Percentiles rank a stretch among this genome's conserved stretches.
phyloP scores from a whole-genome alignment of 1,140 invertebrate genomes.

The Chrysopa pallens region DNA sequence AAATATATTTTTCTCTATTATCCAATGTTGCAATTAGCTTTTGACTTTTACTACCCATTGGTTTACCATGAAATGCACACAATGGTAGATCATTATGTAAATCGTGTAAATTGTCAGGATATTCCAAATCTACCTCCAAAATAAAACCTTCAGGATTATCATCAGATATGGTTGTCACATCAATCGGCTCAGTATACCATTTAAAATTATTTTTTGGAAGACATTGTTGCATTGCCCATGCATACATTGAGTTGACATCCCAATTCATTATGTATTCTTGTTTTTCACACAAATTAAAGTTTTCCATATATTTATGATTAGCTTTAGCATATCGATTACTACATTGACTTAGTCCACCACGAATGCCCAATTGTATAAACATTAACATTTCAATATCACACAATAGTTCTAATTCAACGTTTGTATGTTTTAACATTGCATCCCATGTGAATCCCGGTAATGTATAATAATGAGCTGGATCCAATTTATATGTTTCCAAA shows the following conservation, averaged over 20 bases:
- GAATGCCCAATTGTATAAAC: background rate
- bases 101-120: slow-evolving; percentile 12
- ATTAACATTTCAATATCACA: background rate
- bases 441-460: background rate
- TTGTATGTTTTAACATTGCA: background rate
- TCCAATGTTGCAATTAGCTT: slow-evolving; percentile 3
- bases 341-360: background rate
- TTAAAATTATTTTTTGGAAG: background rate
- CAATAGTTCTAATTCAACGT: background rate
- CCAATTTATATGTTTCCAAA: slow-evolving; percentile 1
- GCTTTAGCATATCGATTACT: slow-evolving; percentile 2
- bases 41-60: slow-evolving; percentile 5
- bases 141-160: slow-evolving; percentile 4
- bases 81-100: slow-evolving; percentile 12
- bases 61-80: background rate
- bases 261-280: background rate
- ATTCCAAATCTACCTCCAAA: slow-evolving; percentile 13
- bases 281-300: background rate
- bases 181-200: background rate
- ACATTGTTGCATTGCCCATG: background rate
- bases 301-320: slow-evolving; percentile 2
- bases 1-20: slow-evolving; percentile 13
- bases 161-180: background rate
- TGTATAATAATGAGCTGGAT: background rate
- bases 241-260: background rate